A percentile compares a stretch with the other conserved stretches of the same genome.
Conservation (phyloP, 1,140 invertebrate species). For the Drosophila novamexicana region DNA sequence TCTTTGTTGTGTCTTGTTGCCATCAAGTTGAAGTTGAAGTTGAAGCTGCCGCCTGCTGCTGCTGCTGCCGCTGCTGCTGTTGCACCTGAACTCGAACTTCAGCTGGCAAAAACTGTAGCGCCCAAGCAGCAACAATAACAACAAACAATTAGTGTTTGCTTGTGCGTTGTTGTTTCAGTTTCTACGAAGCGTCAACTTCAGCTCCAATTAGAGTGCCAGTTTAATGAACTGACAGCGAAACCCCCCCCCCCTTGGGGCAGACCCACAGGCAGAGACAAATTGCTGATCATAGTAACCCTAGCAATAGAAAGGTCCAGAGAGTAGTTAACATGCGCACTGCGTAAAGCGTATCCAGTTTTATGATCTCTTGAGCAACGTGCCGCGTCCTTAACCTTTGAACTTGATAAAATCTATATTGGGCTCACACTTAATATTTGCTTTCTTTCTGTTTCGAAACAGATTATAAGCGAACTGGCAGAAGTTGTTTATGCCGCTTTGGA, state of each 20-base stretch:
- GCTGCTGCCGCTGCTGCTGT: constrained; percentile 18
- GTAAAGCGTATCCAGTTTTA: background rate
- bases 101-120: constrained; percentile 36
- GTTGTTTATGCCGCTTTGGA: constrained; percentile 95
- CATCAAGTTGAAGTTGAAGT: constrained; percentile 30
- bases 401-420: no score
- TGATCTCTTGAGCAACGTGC: background rate
- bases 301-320: constrained; percentile 22
- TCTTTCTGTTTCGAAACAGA: constrained; percentile 85
- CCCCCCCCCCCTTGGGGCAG: constrained; percentile 16
- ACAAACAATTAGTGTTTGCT: constrained; percentile 54
- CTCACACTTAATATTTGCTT: constrained; percentile 3
- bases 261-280: background rate
- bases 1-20: constrained; percentile 28
- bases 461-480: constrained; percentile 91
- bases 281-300: background rate
- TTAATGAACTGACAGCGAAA: constrained; percentile 74
- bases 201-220: constrained; percentile 80
- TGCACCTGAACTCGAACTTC: constrained; percentile 79
- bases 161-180: constrained; percentile 58
- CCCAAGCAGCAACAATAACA: constrained; percentile 34
- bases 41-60: constrained; percentile 19
- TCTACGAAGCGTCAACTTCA: constrained; percentile 76
- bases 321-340: background rate
- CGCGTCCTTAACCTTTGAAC: constrained; percentile 55